Evolutionary conservation across 2,888 invertebrate genomes (phyloP).

Genomic region (Caenorhabditis sinica): DNA sequence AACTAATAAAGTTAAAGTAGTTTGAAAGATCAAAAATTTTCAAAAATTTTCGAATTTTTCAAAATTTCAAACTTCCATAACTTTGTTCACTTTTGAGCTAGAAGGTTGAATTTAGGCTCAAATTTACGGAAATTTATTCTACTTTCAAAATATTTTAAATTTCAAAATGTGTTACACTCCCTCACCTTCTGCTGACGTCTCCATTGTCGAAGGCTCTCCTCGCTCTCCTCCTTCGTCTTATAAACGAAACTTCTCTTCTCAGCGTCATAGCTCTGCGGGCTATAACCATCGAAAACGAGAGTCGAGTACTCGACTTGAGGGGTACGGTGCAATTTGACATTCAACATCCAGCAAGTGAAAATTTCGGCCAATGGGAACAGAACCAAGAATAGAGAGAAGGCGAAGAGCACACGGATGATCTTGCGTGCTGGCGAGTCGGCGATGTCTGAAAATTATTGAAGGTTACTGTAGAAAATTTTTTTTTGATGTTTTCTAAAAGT

Average conservation of each 20-base stretch:
- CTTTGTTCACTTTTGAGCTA: not conserved
- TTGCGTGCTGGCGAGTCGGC: not conserved
- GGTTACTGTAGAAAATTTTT: not conserved
- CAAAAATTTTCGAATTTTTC: not conserved
- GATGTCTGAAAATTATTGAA: not conserved
- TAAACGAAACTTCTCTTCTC: not conserved
- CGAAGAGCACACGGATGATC: constrained; percentile 2
- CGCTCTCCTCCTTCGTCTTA: not conserved
- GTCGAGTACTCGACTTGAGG: not conserved
- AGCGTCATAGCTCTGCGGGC: constrained; percentile 46
- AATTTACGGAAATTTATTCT: not conserved
- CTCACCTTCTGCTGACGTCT: not conserved
- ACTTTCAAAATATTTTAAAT: not conserved
- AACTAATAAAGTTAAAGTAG: not conserved
- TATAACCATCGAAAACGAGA: constrained; percentile 19
- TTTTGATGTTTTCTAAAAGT: not conserved
- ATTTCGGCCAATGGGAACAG: constrained; percentile 45
- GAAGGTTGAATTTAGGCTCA: not conserved
- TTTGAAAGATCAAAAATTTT: not conserved
- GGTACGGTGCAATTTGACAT: constrained; percentile 4
- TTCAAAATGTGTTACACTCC: not conserved
- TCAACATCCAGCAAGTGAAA: constrained; percentile 32
- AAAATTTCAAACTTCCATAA: not conserved
- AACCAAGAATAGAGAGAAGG: constrained; percentile 18
- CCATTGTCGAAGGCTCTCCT: not conserved